These are phyloP conservation scores for Bradypus variegatus DNA, from an alignment of 2,797 vertebrate species.

Conservation along the genomic window DNA sequence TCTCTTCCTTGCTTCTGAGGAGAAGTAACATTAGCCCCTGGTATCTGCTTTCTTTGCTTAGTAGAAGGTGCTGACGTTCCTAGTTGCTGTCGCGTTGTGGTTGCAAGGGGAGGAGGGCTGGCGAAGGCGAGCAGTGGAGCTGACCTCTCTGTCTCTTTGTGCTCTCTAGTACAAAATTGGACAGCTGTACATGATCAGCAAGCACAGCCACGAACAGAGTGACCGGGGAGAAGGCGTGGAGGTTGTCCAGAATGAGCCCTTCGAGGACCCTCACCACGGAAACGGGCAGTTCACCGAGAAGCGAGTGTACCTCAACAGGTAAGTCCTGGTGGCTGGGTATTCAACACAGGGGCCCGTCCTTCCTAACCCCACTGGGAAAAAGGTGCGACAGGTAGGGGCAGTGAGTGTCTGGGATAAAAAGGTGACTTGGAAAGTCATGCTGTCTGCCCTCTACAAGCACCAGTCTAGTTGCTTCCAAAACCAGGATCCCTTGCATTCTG, in stretches of 20 bases:
- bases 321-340: conserved; percentile 42
- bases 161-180: conserved; percentile 91
- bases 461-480: not conserved
- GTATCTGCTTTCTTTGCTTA: not conserved
- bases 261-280: conserved; percentile 90
- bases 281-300: conserved; percentile 96
- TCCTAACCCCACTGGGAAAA: not conserved
- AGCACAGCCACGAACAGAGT: conserved; percentile 97
- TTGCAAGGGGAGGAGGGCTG: not conserved
- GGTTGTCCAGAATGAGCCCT: conserved; percentile 95
- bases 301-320: conserved; percentile 97
- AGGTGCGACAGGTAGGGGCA: rapidly evolving
- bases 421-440: not conserved
- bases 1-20: not conserved
- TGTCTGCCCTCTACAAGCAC: rapidly evolving
- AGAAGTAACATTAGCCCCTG: not conserved
- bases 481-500: not conserved
- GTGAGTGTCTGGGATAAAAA: not conserved
- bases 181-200: conserved; percentile 99
- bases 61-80: not conserved
- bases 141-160: conserved; percentile 50
- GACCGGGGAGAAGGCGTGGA: conserved; percentile 96
- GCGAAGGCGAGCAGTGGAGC: rapidly evolving
- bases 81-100: rapidly evolving
- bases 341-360: not conserved